These are phyloP conservation scores for Apistogramma diplotaenia DNA, from an alignment of 2,113 vertebrate genomes.

Conservation along the genomic window DNA sequence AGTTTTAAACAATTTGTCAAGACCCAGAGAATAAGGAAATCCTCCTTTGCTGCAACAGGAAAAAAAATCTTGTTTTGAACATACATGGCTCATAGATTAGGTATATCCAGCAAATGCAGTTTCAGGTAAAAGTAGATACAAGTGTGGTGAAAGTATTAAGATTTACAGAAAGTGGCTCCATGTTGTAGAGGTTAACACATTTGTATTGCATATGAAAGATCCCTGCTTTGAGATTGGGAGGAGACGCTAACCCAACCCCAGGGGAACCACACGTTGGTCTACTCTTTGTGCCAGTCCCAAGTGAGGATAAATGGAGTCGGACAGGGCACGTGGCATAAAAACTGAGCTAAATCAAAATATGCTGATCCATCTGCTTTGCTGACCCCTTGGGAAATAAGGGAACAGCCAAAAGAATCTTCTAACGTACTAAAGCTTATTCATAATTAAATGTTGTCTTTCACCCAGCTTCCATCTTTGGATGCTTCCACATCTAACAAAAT, in stretches of 20 bases:
- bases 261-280: not conserved
- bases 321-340: not conserved
- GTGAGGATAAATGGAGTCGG: not conserved
- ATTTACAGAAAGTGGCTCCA: not conserved
- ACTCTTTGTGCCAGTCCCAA: not conserved
- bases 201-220: not conserved
- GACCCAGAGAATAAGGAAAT: not conserved
- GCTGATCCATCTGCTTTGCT: too few species aligned
- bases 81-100: not conserved
- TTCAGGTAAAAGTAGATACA: not conserved
- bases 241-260: not conserved
- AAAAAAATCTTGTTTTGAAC: not conserved
- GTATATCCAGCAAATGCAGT: not conserved
- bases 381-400: not conserved
- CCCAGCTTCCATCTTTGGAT: not conserved
- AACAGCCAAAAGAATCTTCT: not conserved
- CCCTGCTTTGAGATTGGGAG: not conserved
- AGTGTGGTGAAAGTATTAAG: not conserved
- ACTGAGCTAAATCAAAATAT: not conserved
- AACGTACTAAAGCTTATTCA: not conserved
- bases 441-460: not conserved
- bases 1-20: not conserved
- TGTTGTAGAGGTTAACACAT: not conserved
- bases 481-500: not conserved
- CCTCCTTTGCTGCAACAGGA: not conserved